Conservation (phyloP, 2,113 vertebrate genomes). For the Asarcornis scutulata region DNA sequence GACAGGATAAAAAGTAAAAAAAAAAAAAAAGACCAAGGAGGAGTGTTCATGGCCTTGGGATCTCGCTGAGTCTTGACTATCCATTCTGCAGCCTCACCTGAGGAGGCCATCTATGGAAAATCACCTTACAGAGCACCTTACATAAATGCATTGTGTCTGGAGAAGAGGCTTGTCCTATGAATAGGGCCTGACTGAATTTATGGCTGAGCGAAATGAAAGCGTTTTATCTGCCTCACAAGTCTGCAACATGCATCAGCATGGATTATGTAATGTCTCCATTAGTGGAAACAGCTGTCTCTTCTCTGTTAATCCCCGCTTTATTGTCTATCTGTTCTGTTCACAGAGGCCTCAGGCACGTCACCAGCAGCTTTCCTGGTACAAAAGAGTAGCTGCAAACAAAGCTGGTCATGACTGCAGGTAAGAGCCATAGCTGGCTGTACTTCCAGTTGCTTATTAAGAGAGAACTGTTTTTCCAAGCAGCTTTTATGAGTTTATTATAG, state of each 20-base stretch:
- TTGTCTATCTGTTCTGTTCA: conserved; percentile 18
- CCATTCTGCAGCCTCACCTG: neutral
- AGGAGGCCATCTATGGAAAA: neutral
- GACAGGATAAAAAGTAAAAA: neutral
- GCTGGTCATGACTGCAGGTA: conserved; percentile 26
- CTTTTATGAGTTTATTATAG: conserved; percentile 51
- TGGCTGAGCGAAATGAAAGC: fast-evolving
- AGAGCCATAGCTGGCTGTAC: conserved; percentile 36
- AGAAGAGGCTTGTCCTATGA: neutral
- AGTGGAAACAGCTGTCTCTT: conserved; percentile 42
- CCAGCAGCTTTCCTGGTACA: neutral
- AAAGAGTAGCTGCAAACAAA: conserved; percentile 55
- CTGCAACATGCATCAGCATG: neutral
- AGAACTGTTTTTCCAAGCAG: conserved; percentile 40
- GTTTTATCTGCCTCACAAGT: neutral
- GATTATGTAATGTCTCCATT: conserved; percentile 44
- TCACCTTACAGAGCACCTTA: neutral
- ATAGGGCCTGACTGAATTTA: neutral
- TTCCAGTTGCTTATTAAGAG: conserved; percentile 39
- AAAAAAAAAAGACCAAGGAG: neutral
- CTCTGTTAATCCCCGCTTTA: conserved; percentile 12
- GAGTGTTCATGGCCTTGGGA: neutral
- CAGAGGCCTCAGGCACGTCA: neutral
- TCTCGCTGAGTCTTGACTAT: neutral
- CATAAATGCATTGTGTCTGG: fast-evolving